Base-by-base conservation (phyloP, 1,140 invertebrate species). In the Magallana ariakensis region DNA sequence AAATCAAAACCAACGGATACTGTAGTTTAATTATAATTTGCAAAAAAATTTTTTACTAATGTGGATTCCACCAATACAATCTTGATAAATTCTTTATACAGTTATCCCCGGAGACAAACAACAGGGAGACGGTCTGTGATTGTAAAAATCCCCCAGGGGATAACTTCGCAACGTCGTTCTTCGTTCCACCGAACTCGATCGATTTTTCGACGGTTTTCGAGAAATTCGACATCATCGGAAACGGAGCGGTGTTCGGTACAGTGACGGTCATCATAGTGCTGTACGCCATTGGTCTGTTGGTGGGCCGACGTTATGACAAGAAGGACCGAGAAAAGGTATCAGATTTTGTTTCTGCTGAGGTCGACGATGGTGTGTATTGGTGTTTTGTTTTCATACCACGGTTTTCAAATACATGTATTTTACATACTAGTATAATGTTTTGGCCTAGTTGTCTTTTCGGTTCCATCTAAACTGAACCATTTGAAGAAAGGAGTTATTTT, bases 151-250 rank as follows among this genome's bases (percentile, higher is more conserved):
- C 87, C 2, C 75, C 85, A 7, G 87, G 84, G 22, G 80, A 86
- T 46, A 85, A 58, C 55, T 90, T 89, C 62, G 87, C 89, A 8
- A 90, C 81, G 53, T 75, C 87, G 11, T 95, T 95, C 85, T 94
- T 95, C 85, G 92, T 95, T 3, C 91, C 92, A 66, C 94, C 95
- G 1, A 95, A 95, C 86, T 93, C 94, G 9, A 95, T 95, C 8
- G 95, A 95, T 89, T 95, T 95, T 88, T 87, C 87, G 5, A 95
- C 95, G 81, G 95, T 95, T 0, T 95, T 95, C 88, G 54, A 53
- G 19, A 92, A 91, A 85, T 91, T 92, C 82, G 88, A 90, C 53
- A 87, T 92, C 15, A 84, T 83, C 33, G 87, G 84, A 62, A 91
- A 92, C 56, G 90, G 88, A 16, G 89, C 90, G 19, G 91, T 92